Evolutionary conservation across 2,113 vertebrate genomes (phyloP), one percentile per base, ranked within the genome.

Genomic region (Leptobrachium leishanense): DNA sequence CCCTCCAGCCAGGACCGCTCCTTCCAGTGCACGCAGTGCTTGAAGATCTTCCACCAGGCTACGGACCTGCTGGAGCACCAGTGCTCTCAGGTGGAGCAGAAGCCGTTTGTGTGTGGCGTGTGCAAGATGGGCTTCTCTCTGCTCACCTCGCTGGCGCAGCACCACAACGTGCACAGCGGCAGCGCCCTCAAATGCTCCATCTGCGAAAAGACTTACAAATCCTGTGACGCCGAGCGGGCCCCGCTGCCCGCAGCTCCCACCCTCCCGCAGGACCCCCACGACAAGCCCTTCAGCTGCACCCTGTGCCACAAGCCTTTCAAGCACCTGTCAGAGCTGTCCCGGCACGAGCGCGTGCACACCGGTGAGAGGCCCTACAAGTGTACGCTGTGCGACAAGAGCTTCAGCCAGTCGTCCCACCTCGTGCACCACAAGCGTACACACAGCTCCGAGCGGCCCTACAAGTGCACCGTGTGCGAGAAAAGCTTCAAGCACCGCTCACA

Each of bases 81-180:
- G 91, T 99, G 98, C 12, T 94, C 97, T 76, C 97, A 99, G 88
- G 96, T 96, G 46, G 98, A 99, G 82, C 97, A 99, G 91, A 99
- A 99, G 87, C 98, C 98, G 3, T 99, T 99, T 0, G 97, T 99
- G 20, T 99, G 98, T 0, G 97, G 97, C 0, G 95, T 99, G 43
- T 99, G 98, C 84, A 99, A 99, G 88, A 99, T 98, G 98, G 97
- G 98, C 55, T 99, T 99, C 90, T 99, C 98, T 0, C 91, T 98
- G 31, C 95, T 99, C 13, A 98, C 97, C 12, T 98, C 97, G 0
- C 88, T 99, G 3, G 96, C 98, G 85, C 97, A 99, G 85, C 98
- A 99, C 89, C 96, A 93, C 0, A 94, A 96, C 0, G 97, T 98
- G 82, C 98, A 93, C 0, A 94, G 94, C 86, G 90, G 88, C 0